These are phyloP conservation scores for Chesias legatella DNA, from an alignment of 2,888 invertebrate species.

Conservation along the genomic window DNA sequence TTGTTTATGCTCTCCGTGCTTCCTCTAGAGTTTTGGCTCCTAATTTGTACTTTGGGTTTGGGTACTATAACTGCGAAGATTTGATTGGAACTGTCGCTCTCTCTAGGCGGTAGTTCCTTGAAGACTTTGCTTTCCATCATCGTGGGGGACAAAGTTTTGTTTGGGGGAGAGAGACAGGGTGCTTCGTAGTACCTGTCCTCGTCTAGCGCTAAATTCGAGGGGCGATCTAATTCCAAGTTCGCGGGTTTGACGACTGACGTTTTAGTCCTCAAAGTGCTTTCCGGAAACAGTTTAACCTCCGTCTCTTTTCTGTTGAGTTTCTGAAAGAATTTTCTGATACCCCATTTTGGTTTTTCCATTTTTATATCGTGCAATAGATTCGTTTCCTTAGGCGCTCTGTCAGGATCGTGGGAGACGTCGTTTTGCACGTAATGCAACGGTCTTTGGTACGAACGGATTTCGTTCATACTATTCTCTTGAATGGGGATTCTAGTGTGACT, in stretches of 20 bases:
- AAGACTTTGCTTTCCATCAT: slow-evolving; percentile 72
- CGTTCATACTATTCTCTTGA: slow-evolving; percentile 53
- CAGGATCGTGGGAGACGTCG: slow-evolving; percentile 78
- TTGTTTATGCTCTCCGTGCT: slow-evolving; percentile 64
- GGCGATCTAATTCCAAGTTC: slow-evolving; percentile 44
- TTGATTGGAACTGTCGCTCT: slow-evolving; percentile 53
- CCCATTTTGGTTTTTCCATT: slow-evolving; percentile 65
- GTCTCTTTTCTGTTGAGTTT: slow-evolving; percentile 68
- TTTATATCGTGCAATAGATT: slow-evolving; percentile 62
- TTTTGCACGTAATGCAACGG: slow-evolving; percentile 85
- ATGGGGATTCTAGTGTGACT: slow-evolving; percentile 36
- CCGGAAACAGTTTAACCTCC: slow-evolving; percentile 77
- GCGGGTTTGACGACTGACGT: slow-evolving; percentile 61
- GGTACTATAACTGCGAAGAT: slow-evolving; percentile 76
- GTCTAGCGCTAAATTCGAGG: slow-evolving; percentile 53
- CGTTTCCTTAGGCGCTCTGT: slow-evolving; percentile 64
- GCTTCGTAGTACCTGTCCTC: slow-evolving; percentile 58
- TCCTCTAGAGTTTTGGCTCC: slow-evolving; percentile 41
- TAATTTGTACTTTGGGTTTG: slow-evolving; percentile 52
- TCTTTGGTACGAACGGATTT: slow-evolving; percentile 63
- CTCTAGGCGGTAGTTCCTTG: slow-evolving; percentile 59
- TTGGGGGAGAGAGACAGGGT: slow-evolving; percentile 71
- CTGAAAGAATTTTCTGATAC: slow-evolving; percentile 65
- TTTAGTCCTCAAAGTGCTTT: slow-evolving; percentile 42
- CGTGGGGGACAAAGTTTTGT: slow-evolving; percentile 66